A percentile compares a stretch with the other conserved stretches of the same genome.
Conservation (phyloP, 2,797 vertebrate species). For the Coilia nasus region DNA sequence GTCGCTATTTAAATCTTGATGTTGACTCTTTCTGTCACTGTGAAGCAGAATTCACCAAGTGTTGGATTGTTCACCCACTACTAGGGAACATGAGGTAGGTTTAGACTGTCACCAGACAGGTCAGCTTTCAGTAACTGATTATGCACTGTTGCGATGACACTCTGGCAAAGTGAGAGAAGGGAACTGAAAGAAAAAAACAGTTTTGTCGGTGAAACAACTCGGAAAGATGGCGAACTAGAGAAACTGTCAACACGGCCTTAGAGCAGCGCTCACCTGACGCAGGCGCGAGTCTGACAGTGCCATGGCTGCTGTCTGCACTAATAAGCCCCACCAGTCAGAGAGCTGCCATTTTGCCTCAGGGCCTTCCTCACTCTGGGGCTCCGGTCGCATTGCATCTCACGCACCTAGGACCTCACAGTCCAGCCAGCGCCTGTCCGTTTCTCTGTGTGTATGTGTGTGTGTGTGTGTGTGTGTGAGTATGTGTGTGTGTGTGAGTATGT, state of each 20-base stretch:
- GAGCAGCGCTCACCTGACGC: neutral
- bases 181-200: neutral
- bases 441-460: neutral
- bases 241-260: neutral
- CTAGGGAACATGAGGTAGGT: too few relatives aligned
- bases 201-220: neutral
- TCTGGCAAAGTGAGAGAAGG: too few relatives aligned
- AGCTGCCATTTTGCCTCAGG: constrained; percentile 1
- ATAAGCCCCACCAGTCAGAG: neutral
- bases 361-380: neutral
- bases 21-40: too few relatives aligned
- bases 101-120: too few relatives aligned
- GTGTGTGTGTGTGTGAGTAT: neutral
- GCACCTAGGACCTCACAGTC: neutral
- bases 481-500: neutral
- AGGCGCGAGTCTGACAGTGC: neutral
- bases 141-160: too few relatives aligned
- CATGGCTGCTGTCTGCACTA: neutral
- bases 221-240: neutral
- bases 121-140: too few relatives aligned
- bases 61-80: too few relatives aligned
- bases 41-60: too few relatives aligned
- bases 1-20: too few relatives aligned
- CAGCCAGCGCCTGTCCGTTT: neutral
- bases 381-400: neutral